Percentiles rank a stretch among this genome's conserved stretches.
These are phyloP conservation scores for Penaeus vannamei DNA, from an alignment of 1,140 invertebrate species.

Conservation along the genomic window DNA sequence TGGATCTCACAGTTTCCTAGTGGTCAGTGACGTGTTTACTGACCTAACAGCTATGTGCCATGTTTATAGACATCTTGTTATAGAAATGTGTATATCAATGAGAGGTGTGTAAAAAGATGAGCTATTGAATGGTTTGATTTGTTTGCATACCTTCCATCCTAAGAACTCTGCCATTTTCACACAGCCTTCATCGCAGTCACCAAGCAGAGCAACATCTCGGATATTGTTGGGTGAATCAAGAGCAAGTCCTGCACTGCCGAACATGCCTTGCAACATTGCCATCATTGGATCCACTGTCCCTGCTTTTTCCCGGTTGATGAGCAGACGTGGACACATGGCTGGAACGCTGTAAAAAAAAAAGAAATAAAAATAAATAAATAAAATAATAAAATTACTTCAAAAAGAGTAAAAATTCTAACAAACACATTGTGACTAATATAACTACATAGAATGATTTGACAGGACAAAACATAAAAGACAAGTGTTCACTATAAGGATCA, in stretches of 20 bases:
- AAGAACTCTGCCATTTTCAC: conserved; percentile 83
- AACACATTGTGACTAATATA: background rate
- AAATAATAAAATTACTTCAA: background rate
- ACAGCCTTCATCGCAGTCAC: conserved; percentile 91
- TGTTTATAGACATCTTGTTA: no score
- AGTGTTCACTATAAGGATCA: no score
- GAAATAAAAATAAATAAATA: background rate
- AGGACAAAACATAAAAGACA: no score
- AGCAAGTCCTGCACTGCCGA: conserved; percentile 69
- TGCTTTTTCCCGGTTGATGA: conserved; percentile 88
- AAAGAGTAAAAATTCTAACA: background rate
- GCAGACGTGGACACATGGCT: conserved; percentile 81
- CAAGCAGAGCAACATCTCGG: conserved; percentile 88
- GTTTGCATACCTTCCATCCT: conserved; percentile 79
- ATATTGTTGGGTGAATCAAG: conserved; percentile 75
- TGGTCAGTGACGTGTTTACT: no score
- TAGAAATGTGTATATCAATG: background rate
- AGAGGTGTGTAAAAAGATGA: background rate
- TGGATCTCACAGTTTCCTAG: no score
- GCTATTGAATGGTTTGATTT: no score
- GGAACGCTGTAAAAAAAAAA: conserved; percentile 76
- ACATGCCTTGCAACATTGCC: conserved; percentile 52
- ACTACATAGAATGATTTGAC: no score
- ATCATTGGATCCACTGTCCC: conserved; percentile 75
- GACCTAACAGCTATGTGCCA: no score